These are phyloP conservation scores for Zaprionus lachaisei DNA, from an alignment of 1,140 invertebrate species.

Conservation along the genomic window DNA sequence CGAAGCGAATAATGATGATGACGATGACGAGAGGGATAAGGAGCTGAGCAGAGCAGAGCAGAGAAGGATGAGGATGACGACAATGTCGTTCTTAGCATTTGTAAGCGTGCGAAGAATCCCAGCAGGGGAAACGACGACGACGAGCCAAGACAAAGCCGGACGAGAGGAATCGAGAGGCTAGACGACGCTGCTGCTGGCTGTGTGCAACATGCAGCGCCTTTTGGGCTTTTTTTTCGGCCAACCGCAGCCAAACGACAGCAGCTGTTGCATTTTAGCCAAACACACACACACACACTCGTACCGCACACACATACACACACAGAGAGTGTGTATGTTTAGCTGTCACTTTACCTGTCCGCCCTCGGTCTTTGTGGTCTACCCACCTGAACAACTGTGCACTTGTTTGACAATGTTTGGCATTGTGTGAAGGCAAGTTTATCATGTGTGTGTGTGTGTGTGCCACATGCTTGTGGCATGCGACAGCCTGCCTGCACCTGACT, in stretches of 20 bases:
- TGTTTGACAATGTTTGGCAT: conserved; percentile 11
- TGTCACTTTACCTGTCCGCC: conserved; percentile 8
- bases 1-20: conserved; percentile 8
- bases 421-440: not conserved
- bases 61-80: conserved; percentile 5
- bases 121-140: not conserved
- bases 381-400: not conserved
- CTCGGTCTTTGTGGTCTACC: not conserved
- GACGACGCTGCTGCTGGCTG: not conserved
- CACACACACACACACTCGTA: not conserved
- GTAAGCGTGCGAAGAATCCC: conserved; percentile 26
- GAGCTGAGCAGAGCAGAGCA: conserved; percentile 2
- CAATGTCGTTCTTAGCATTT: conserved; percentile 16
- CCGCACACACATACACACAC: not conserved
- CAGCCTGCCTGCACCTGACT: conserved; percentile 47
- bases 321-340: not conserved
- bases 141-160: not conserved
- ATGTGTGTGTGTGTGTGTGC: not conserved
- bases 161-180: not conserved
- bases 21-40: not conserved
- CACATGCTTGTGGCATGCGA: conserved; percentile 63
- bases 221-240: conserved; percentile 21
- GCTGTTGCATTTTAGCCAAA: conserved; percentile 64
- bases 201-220: conserved; percentile 41
- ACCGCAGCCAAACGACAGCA: conserved; percentile 37